Base-by-base conservation (phyloP, 2,888 invertebrate genomes). In the Resseliella maxima region DNA sequence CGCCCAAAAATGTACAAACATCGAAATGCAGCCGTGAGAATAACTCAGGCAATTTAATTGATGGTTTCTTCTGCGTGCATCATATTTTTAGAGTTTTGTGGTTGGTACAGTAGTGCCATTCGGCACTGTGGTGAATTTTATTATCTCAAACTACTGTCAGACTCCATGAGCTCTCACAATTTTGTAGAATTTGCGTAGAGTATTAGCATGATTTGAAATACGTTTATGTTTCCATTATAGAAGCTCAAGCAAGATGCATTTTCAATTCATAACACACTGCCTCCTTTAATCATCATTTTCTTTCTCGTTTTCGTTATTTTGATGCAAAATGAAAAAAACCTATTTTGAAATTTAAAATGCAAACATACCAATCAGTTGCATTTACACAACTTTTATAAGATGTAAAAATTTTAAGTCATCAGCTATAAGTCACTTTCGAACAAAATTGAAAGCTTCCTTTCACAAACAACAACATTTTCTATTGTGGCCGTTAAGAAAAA, bases 1-100 rank as follows among this genome's bases (percentile, higher is more conserved):
- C 72, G 72, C 72, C 35, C 72, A 24, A 24, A 59, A 59, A 59
- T 41, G 12, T 41, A 50, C 46, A 72, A 15, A 15, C 24, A 59
- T 12, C 12, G 35, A 72, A 72, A 2, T 31, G 31, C 35, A 72
- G 72, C 31, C 72, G 72, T 72, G 72, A 72, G 72, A 72, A 72
- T 72, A 72, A 72, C 31, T 31, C 35, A 35, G 31, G 15, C 15
- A 31, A 72, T 72, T 72, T 72, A 72, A 72, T 72, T 72, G 72
- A 72, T 72, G 72, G 72, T 72, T 72, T 72, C 72, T 72, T 72
- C 31, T 72, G 72, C 72, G 72, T 72, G 72, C 72, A 15, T 35
- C 35, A 18, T 1, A 18, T 72, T 31, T 10, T 72, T 35, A 72
- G 72, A 31, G 72, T 31, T 72, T 72, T 72, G 72, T 72, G 72